phyloP scores from a whole-genome alignment of 2,797 vertebrate species.

The Danionella dracula region DNA sequence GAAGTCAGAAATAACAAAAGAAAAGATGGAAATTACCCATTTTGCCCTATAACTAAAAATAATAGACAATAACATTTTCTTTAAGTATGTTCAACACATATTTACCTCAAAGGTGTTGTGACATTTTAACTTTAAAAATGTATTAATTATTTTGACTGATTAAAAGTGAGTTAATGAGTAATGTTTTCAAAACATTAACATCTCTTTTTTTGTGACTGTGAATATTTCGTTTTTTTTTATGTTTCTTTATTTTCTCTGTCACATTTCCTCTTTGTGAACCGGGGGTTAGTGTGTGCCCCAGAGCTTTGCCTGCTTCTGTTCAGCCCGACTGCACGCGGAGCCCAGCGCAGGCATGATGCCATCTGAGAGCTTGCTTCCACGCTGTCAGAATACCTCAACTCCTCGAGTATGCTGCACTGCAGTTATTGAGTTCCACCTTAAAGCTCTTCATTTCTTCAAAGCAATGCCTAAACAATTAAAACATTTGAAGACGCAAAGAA shows the following conservation, averaged over 20 bases:
- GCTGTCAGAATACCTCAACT: constrained; percentile 34
- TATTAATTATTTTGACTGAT: too few species aligned
- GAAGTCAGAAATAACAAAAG: too few species aligned
- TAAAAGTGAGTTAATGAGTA: too few species aligned
- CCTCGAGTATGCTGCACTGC: constrained; percentile 29
- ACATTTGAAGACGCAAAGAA: background rate
- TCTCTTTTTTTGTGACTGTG: background rate
- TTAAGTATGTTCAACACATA: too few species aligned
- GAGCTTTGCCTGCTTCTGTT: constrained; percentile 64
- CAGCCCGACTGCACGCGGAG: constrained; percentile 55
- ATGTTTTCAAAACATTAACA: background rate
- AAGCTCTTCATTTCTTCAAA: constrained; percentile 7
- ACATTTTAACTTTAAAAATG: too few species aligned
- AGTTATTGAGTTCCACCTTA: constrained; percentile 32
- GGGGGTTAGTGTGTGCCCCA: constrained; percentile 55
- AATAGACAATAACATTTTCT: too few species aligned
- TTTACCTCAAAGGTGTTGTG: too few species aligned
- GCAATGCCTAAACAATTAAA: background rate
- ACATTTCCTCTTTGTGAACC: constrained; percentile 16
- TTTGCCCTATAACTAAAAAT: too few species aligned
- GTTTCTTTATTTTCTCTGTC: constrained; percentile 32
- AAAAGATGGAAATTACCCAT: too few species aligned
- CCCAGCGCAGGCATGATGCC: constrained; percentile 48
- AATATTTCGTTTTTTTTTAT: too few species aligned
- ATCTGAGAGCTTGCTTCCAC: constrained; percentile 55